Percentiles rank a stretch among this genome's conserved stretches.
phyloP scores from a whole-genome alignment of 2,888 invertebrate species.

The Drosophila acutilabella region DNA sequence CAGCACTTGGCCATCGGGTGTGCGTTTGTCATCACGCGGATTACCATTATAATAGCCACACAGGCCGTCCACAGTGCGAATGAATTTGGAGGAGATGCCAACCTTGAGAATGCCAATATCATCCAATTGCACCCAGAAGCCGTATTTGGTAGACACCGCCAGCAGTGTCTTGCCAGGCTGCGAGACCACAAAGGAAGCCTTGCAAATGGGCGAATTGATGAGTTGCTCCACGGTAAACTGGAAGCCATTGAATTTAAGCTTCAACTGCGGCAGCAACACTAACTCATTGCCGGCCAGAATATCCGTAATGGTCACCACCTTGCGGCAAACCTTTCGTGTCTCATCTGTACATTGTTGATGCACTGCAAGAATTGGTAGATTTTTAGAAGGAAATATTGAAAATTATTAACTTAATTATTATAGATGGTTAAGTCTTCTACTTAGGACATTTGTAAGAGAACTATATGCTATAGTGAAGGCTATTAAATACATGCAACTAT shows the following conservation, averaged over 20 bases:
- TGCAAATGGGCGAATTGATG: slow-evolving; percentile 82
- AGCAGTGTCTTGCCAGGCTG: slow-evolving; percentile 89
- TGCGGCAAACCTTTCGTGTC: slow-evolving; percentile 86
- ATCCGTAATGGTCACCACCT: slow-evolving; percentile 88
- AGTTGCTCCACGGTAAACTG: slow-evolving; percentile 84
- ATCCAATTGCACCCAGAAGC: slow-evolving; percentile 91
- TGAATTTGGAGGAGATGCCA: slow-evolving; percentile 88
- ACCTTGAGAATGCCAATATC: slow-evolving; percentile 89
- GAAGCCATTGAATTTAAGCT: slow-evolving; percentile 89
- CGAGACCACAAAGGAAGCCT: slow-evolving; percentile 88
- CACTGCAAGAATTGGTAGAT: slow-evolving; percentile 86
- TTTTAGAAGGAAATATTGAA: slow-evolving; percentile 50
- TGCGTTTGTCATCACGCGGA: slow-evolving; percentile 89
- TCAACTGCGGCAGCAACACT: slow-evolving; percentile 87
- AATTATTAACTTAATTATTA: no score
- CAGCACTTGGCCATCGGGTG: slow-evolving; percentile 89
- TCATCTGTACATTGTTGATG: slow-evolving; percentile 83
- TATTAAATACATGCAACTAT: no score
- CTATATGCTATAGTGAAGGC: no score
- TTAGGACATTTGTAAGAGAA: no score
- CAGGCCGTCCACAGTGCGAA: slow-evolving; percentile 90
- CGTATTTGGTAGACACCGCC: slow-evolving; percentile 89
- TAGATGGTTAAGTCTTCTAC: no score
- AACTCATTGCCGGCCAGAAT: slow-evolving; percentile 86
- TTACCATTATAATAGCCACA: slow-evolving; percentile 92